Conservation (phyloP, 2,113 vertebrate species). For the Nannobrachium achirus region DNA sequence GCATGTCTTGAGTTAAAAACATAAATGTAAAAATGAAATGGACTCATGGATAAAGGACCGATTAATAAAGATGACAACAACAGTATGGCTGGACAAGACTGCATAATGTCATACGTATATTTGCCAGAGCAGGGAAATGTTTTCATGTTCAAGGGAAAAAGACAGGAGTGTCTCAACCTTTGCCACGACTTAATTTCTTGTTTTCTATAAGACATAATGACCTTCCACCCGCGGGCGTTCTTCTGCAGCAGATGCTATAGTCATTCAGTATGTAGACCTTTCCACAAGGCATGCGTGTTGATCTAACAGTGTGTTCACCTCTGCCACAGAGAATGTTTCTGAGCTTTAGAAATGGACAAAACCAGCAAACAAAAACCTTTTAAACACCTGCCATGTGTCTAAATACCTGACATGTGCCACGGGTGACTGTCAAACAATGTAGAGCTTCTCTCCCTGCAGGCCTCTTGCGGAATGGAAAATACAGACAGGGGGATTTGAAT, state of each 20-base stretch:
- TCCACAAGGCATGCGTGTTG: constrained; percentile 15
- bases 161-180: background rate
- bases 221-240: background rate
- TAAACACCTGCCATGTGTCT: constrained; percentile 61
- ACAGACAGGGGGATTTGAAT: background rate
- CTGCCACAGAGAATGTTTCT: constrained; percentile 28
- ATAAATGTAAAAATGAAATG: too few species aligned
- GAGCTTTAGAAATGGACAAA: constrained; percentile 35
- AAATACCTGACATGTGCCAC: constrained; percentile 42
- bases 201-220: constrained; percentile 8
- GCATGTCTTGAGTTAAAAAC: too few species aligned
- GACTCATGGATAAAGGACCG: background rate
- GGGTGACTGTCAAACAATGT: constrained; percentile 48
- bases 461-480: constrained; percentile 22
- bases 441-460: constrained; percentile 14
- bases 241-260: background rate
- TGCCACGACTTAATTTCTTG: background rate
- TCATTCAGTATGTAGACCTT: background rate
- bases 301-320: constrained; percentile 36
- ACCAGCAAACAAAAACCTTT: constrained; percentile 60
- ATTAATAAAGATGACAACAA: background rate
- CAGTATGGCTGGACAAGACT: background rate
- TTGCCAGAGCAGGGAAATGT: background rate
- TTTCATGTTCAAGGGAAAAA: background rate
- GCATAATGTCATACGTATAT: too few species aligned